Base-by-base conservation (phyloP, 2,797 vertebrate species). In the Malacoraja senta region DNA sequence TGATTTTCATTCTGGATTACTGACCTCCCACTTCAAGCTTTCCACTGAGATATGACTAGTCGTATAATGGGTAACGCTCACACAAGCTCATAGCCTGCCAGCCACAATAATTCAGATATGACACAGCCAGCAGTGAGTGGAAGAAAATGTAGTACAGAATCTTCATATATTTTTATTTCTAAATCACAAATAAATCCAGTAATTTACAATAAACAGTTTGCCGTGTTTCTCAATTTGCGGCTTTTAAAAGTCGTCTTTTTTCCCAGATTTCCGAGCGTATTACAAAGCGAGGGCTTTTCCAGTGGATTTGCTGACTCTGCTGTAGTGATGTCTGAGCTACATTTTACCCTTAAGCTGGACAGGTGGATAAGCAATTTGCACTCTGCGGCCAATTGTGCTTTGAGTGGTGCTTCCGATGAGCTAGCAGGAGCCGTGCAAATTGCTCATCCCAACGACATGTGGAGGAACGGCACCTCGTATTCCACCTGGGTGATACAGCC, bases 1-100 rank as follows among this genome's bases (percentile, higher is more conserved):
- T 92, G 90, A 92, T 92, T 92, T 92, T 92, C 90, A 72, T 74
- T 92, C 90, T 92, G 90, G 90, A 92, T 92, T 92, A 76, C 90
- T 92, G 90, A 92, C 71, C 90, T 92, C 90, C 71, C 32, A 71
- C 71, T 74, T 76, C 90, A 92, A n/a, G 26, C n/a, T 92, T 76
- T 92, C 90, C 72, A 74, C 90, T 74, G 71, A 92, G 90, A 76
- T 92, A 92, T 76, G 71, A 92, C 90, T 76, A 68, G 90, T 92
- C 71, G 76, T 92, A 92, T 92, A 92, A 92, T 58, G 90, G 90
- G 90, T 53, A 88, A 35, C 35, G 63, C n/a, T 88, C 63, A 68
- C 32, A 88, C 84, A 32, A 44, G 90, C 90, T 92, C 24, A 26
- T 24, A 92, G 90, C 65, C 90, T 92, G 72, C 38, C 13, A 74